Percentiles rank a stretch among this genome's conserved stretches.
Conservation (phyloP, 2,113 vertebrate species). For the Dipodomys merriami region DNA sequence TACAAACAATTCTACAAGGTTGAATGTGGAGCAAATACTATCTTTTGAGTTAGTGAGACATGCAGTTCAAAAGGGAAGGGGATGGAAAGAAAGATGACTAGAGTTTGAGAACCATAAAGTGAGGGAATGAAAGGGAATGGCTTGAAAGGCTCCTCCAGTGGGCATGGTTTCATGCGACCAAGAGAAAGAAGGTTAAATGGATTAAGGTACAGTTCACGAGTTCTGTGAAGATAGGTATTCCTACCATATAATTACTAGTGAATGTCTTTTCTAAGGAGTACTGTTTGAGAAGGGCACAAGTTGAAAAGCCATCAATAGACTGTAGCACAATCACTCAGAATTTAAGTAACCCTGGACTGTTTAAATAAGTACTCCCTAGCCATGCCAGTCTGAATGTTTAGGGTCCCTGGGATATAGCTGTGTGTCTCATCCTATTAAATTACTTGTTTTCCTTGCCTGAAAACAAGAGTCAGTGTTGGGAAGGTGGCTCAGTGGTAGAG, state of each 20-base stretch:
- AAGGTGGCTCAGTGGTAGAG: no score
- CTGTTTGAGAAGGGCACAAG: conserved; percentile 17
- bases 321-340: conserved; percentile 5
- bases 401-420: background rate
- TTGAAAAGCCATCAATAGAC: conserved; percentile 37
- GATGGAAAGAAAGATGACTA: conserved; percentile 4
- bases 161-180: conserved; percentile 22
- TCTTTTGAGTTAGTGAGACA: conserved; percentile 37
- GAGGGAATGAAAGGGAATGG: conserved; percentile 32
- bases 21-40: conserved; percentile 51
- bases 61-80: conserved; percentile 55
- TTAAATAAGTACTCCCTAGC: conserved; percentile 23
- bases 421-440: background rate
- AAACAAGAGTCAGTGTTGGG: background rate
- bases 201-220: conserved; percentile 64
- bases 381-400: background rate
- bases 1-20: conserved; percentile 58
- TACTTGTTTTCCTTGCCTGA: background rate
- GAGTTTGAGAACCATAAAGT: background rate
- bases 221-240: conserved; percentile 62
- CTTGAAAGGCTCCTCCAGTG: conserved; percentile 55
- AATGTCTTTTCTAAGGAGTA: conserved; percentile 30
- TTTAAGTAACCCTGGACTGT: conserved; percentile 12
- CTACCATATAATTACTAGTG: conserved; percentile 61
- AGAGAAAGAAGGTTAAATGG: conserved; percentile 59